A percentile compares a stretch with the other conserved stretches of the same genome.
phyloP scores from a whole-genome alignment of 2,797 vertebrate genomes.

The Aselliscus stoliczkanus region DNA sequence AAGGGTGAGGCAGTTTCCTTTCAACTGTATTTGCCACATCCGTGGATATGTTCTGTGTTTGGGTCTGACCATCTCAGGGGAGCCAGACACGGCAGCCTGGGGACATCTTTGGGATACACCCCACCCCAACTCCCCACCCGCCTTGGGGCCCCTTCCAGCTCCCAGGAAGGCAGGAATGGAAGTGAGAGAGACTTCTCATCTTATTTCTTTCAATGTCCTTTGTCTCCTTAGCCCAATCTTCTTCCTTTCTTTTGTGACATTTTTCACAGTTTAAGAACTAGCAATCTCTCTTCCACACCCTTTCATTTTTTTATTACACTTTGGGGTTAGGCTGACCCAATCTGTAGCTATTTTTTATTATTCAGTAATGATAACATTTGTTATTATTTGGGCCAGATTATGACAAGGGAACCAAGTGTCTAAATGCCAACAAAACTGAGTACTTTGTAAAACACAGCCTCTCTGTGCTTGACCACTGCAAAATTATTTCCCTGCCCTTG shows the following conservation, averaged over 20 bases:
- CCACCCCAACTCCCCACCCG: no score
- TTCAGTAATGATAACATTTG: not conserved
- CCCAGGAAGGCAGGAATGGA: not conserved
- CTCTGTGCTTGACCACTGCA: not conserved
- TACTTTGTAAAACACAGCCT: not conserved
- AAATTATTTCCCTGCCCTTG: not conserved
- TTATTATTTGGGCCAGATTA: not conserved
- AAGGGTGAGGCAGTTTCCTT: not conserved
- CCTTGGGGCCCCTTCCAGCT: not conserved
- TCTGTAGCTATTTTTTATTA: not conserved
- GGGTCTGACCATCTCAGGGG: not conserved
- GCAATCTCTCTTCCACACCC: not conserved
- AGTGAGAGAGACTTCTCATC: not conserved
- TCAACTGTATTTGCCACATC: accelerated
- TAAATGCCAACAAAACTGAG: not conserved
- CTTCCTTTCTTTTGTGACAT: not conserved
- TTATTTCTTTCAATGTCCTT: not conserved
- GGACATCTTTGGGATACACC: not conserved
- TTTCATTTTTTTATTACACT: not conserved
- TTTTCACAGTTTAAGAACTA: not conserved
- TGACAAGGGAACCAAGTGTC: not conserved
- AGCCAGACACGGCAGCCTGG: not conserved
- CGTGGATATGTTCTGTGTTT: not conserved
- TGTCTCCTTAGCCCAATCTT: not conserved
- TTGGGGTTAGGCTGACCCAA: not conserved